These are phyloP conservation scores for Zygaena filipendulae DNA, from an alignment of 2,888 invertebrate species.

Conservation along the genomic window DNA sequence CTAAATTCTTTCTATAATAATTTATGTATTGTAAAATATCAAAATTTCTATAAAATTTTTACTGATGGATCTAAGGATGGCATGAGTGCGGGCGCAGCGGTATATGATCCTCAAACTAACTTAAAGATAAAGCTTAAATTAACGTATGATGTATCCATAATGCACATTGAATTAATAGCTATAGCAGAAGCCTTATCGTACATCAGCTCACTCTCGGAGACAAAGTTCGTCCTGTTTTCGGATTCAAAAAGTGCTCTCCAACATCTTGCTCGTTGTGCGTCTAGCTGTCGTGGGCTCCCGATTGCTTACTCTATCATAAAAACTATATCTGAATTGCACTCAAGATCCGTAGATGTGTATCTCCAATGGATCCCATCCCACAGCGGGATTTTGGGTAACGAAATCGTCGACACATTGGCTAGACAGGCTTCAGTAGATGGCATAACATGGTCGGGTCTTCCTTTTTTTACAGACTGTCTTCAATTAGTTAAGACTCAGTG, in stretches of 20 bases:
- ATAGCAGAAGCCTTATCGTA: slow-evolving; percentile 11
- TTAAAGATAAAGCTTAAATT: slow-evolving; percentile 7
- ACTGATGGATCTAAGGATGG: slow-evolving; percentile 7
- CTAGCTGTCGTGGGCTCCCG: slow-evolving; percentile 10
- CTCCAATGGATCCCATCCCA: slow-evolving; percentile 15
- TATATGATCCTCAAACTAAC: slow-evolving; percentile 3
- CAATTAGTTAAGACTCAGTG: too few relatives aligned
- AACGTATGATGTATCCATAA: slow-evolving; percentile 11
- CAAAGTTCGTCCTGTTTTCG: slow-evolving; percentile 11
- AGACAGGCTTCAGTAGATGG: too few relatives aligned
- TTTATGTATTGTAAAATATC: slow-evolving; percentile 2
- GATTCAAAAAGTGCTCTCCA: slow-evolving; percentile 13
- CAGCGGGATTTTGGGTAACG: slow-evolving; percentile 7
- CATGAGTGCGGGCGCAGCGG: slow-evolving; percentile 5
- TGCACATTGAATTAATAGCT: slow-evolving; percentile 11
- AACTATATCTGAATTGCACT: slow-evolving; percentile 5
- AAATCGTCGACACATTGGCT: slow-evolving; percentile 3
- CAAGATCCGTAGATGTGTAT: slow-evolving; percentile 1
- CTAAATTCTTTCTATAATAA: slow-evolving; percentile 1
- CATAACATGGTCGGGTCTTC: too few relatives aligned
- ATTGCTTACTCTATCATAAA: slow-evolving; percentile 13
- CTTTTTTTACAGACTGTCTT: too few relatives aligned
- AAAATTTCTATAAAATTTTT: slow-evolving; percentile 3
- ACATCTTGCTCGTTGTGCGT: slow-evolving; percentile 14
- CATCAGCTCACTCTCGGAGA: slow-evolving; percentile 3